Evolutionary conservation across 2,888 invertebrate species (phyloP), one percentile per base, ranked within the genome.

Genomic region (Yponomeuta sedellus): DNA sequence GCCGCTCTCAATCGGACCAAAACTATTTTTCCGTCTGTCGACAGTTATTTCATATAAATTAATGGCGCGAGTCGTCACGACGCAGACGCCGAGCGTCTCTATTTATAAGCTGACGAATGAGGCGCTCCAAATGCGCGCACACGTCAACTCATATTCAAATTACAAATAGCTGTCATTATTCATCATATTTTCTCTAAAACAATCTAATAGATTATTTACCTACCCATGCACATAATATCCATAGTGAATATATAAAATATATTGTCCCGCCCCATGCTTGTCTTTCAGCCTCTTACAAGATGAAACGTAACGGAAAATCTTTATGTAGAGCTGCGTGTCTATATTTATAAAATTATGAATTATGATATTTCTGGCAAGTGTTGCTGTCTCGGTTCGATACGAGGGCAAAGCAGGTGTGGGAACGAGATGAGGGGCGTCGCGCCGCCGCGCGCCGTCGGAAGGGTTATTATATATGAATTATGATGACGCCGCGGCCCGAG

Each of bases 381-480:
- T 72, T 71, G 69, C 77, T 79, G 75, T 89, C 90, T 88, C 89
- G 83, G 78, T 89, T 83, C 68, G 77, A 74, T 88, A 72, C 72
- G 70, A 72, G 74, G 71, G 70, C 71, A 65, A 64, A 56, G 68
- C 70, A 69, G 72, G 77, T 64, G 84, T 72, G 78, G 70, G 88
- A 86, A 82, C 72, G 89, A 87, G 87, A 82, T 76, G 85, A 80
- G 85, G 82, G 79, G 83, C 84, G 74, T 72, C 79, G 81, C 81
- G 77, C 76, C 77, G 84, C 83, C 81, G 74, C 79, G 82, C 79
- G 79, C 73, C 83, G 83, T 83, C 83, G 82, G 86, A 91, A 90
- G 91, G 92, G 91, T 92, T 92, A 91, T 91, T 91, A 91, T 91
- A 77, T 91, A 92, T 92, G 92, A 92, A 88, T 91, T 91, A 92